A percentile compares a stretch with the other conserved stretches of the same genome.
Conservation (phyloP, 2,888 invertebrate species). For the Leucophora obtusa region DNA sequence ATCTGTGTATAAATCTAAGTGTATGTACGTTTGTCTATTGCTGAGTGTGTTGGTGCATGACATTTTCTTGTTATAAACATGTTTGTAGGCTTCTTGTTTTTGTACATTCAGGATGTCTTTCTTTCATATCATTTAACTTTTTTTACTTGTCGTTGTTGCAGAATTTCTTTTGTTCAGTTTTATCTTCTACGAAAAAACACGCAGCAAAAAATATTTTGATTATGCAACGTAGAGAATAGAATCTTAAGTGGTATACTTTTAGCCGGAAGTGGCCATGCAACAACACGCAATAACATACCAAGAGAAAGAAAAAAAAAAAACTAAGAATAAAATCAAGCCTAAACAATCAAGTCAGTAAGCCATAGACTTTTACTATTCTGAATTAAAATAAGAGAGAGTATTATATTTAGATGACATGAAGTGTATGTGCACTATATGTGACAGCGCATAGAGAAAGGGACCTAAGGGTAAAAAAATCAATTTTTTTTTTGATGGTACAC, state of each 20-base stretch:
- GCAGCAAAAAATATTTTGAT: slow-evolving; percentile 26
- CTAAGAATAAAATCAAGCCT: slow-evolving; percentile 13
- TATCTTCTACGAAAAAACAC: slow-evolving; percentile 9
- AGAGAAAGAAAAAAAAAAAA: slow-evolving; percentile 18
- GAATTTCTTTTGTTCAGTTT: slow-evolving; percentile 32
- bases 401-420: background rate
- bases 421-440: too few relatives aligned
- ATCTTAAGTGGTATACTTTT: slow-evolving; percentile 69
- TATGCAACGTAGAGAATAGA: slow-evolving; percentile 38
- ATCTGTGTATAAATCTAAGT: background rate
- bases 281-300: slow-evolving; percentile 42
- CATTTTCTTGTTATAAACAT: slow-evolving; percentile 10
- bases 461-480: too few relatives aligned
- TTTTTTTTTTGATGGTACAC: too few relatives aligned
- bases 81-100: slow-evolving; percentile 6
- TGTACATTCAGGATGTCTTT: slow-evolving; percentile 16
- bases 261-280: slow-evolving; percentile 54
- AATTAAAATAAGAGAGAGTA: background rate
- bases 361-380: slow-evolving; percentile 9
- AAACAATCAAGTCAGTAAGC: slow-evolving; percentile 31
- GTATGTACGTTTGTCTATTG: slow-evolving; percentile 1
- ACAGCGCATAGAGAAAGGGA: too few relatives aligned
- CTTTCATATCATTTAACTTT: slow-evolving; percentile 1
- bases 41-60: slow-evolving; percentile 7
- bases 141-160: slow-evolving; percentile 9